Base-by-base conservation (phyloP, 2,888 invertebrate genomes). In the Apamea epomidion region DNA sequence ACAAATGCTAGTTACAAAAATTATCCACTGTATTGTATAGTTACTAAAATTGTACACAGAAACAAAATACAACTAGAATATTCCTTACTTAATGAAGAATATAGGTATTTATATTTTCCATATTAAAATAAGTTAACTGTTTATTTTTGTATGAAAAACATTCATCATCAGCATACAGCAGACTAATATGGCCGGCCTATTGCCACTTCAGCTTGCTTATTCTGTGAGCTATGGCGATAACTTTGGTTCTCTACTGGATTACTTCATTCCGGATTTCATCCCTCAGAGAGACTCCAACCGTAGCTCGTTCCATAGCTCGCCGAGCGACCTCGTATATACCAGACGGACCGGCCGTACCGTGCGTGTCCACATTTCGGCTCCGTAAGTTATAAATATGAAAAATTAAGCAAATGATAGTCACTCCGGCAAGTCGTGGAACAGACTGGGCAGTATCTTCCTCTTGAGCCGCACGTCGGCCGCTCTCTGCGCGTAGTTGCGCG, bases 381-480 rank as follows among this genome's bases (percentile, higher is more conserved):
- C 58, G 8, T 54, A 25, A 58, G 25, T 58, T 25, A 58, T 58
- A 58, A 58, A 58, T 58, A 10, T 10, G 4, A 58, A 60, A 58
- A 21, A 54, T 51, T 21, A 58, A 58, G 25, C 12, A n/a, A n/a
- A 25, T 58, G 4, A 5, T 5, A n/a, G n/a, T 60, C 42, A 96
- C 96, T 95, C 93, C 0, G 96, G 95, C 69, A 96, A 76, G 29
- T 95, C 93, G 81, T 96, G 97, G 94, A 98, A 99, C 54, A 99
- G 96, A 92, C 99, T 99, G 8, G 98, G 98, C 83, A 99, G 97
- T 88, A 99, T 97, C 94, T 98, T 98, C 90, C 97, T 98, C 94
- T 99, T 99, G 62, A 99, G 97, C 0, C 96, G 95, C 29, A 97
- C 94, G 94, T 99, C 98, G 51, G 97, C 97, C 0, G 98, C 98